Conservation (phyloP, 2,797 vertebrate genomes). For the Rhinophrynus dorsalis region DNA sequence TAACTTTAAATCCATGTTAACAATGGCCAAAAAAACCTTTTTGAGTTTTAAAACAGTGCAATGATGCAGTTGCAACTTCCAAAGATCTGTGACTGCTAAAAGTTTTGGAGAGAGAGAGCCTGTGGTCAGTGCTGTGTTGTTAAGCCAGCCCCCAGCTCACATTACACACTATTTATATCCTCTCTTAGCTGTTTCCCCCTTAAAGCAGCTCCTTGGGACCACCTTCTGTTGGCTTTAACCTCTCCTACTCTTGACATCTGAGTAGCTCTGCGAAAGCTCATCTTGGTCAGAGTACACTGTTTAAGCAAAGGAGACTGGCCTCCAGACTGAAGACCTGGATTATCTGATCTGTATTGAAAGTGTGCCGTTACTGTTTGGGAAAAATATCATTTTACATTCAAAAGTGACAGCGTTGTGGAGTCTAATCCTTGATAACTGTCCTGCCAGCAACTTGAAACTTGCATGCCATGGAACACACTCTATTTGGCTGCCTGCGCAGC, state of each 20-base stretch:
- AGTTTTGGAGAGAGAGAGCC: constrained; percentile 84
- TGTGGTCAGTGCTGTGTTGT: constrained; percentile 87
- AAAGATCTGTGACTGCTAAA: constrained; percentile 47
- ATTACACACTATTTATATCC: constrained; percentile 99
- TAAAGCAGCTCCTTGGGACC: constrained; percentile 85
- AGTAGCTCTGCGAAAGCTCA: constrained; percentile 76
- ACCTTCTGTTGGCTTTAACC: constrained; percentile 81
- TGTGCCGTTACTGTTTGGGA: constrained; percentile 58
- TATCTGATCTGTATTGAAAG: constrained; percentile 68
- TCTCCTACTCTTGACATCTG: constrained; percentile 78
- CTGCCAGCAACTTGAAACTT: constrained; percentile 68
- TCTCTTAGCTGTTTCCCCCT: constrained; percentile 81
- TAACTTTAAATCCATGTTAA: not conserved
- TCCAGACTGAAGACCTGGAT: constrained; percentile 77
- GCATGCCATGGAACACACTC: constrained; percentile 94
- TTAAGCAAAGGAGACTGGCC: constrained; percentile 76
- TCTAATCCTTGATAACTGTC: constrained; percentile 71
- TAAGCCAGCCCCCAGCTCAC: constrained; percentile 98
- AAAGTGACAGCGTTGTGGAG: constrained; percentile 64
- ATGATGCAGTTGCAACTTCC: constrained; percentile 18
- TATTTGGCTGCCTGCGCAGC: constrained; percentile 97
- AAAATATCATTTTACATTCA: constrained; percentile 63
- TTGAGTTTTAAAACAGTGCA: not conserved
- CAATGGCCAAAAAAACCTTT: not conserved
- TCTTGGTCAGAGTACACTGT: constrained; percentile 70